Conservation (phyloP, 2,888 invertebrate genomes). For the Ischnura elegans region DNA sequence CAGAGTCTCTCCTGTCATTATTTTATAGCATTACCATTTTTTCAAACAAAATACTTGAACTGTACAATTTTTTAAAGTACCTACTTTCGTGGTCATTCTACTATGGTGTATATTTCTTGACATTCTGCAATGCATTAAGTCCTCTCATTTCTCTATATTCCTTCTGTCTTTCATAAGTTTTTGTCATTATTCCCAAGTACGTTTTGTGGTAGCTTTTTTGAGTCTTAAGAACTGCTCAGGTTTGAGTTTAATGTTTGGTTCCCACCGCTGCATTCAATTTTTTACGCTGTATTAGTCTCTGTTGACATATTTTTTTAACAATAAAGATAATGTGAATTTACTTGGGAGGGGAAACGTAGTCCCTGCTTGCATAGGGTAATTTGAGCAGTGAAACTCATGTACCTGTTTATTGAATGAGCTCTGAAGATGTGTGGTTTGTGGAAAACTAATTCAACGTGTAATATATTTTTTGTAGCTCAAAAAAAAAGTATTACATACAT, state of each 20-base stretch:
- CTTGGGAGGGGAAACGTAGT: too few species aligned
- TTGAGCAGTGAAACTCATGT: neutral
- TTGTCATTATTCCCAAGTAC: neutral
- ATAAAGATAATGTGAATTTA: neutral
- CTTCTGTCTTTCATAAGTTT: neutral
- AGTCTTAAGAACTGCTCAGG: neutral
- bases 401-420: neutral
- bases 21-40: neutral
- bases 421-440: neutral
- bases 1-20: neutral
- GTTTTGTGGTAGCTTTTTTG: neutral
- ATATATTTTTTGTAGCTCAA: neutral
- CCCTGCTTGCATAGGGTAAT: neutral
- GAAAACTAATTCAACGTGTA: neutral
- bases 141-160: neutral
- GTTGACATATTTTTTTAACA: neutral
- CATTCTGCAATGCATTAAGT: neutral
- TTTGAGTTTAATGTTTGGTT: neutral
- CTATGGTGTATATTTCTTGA: neutral
- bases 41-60: neutral
- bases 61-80: neutral
- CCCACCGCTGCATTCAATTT: neutral
- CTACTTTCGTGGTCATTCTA: neutral
- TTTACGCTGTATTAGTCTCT: neutral
- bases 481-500: neutral